Base-by-base conservation (phyloP, 2,797 vertebrate genomes). In the Crax fasciolata region DNA sequence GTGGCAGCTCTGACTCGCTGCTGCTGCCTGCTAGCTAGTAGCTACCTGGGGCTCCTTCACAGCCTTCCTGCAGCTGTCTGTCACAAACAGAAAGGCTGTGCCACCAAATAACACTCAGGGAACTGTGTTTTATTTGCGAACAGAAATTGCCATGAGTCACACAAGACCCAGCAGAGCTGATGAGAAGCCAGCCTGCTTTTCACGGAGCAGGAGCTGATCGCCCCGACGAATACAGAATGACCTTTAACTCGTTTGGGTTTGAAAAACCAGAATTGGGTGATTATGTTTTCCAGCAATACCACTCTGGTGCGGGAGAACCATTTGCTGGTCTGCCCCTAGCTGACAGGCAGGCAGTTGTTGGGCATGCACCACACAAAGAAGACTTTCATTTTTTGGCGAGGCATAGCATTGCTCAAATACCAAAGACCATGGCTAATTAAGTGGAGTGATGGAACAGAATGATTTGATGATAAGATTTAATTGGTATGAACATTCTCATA, bases 371-470 rank as follows among this genome's bases (percentile, higher is more conserved):
- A 63, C 90, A 97, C 89, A 96, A 97, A 96, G 96, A 94, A 83
- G 57, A 95, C 93, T 96, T 96, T 85, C 92, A 96, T 79, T 90
- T 92, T 95, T 89, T 95, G 95, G 95, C 87, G 82, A 2, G 35
- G 83, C 23, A 51, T 30, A 93, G 82, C 94, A 97, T 96, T 92
- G 84, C 96, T 97, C 95, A 96, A 94, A 97, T 97, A 91, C 96
- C 96, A 95, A 88, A 95, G 90, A 75, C 93, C 49, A 65, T 73
- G 90, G 43, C n/a, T 87, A 97, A 96, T 85, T 91, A 94, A 97
- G 92, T 84, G 89, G 88, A 92, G 76, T 80, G 94, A 94, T 93
- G 91, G 93, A 93, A 95, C 89, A 94, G 87, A 94, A 90, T 61
- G 92, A 96, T 93, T 94, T 67, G 79, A 84, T 83, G 89, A 86